These are phyloP conservation scores for Zonotrichia albicollis DNA, from an alignment of 2,797 vertebrate genomes.

Conservation along the genomic window DNA sequence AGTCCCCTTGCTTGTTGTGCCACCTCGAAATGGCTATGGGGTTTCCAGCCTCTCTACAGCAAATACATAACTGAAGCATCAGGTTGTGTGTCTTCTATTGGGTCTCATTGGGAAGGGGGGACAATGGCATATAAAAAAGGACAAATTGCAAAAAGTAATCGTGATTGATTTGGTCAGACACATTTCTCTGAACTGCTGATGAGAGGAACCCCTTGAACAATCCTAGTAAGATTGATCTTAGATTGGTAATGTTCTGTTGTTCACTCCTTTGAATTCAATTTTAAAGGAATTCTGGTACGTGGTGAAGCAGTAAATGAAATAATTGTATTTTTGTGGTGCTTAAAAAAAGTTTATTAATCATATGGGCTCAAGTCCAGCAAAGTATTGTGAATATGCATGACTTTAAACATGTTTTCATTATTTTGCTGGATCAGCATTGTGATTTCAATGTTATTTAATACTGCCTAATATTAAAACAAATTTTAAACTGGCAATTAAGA, in stretches of 20 bases:
- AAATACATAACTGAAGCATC: conserved; percentile 36
- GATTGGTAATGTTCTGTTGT: conserved; percentile 61
- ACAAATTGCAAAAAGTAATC: conserved; percentile 26
- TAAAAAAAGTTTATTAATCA: conserved; percentile 72
- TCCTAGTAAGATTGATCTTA: conserved; percentile 34
- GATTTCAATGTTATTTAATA: conserved; percentile 80
- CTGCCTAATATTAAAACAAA: conserved; percentile 78
- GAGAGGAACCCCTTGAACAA: conserved; percentile 55
- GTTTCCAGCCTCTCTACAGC: conserved; percentile 53
- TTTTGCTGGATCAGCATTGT: conserved; percentile 72
- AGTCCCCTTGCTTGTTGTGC: conserved; percentile 22
- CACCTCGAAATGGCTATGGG: conserved; percentile 20
- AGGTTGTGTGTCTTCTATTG: conserved; percentile 68
- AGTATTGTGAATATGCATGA: conserved; percentile 66
- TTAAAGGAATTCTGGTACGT: conserved; percentile 72
- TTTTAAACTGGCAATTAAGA: conserved; percentile 80
- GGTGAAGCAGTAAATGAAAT: conserved; percentile 70
- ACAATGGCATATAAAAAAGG: conserved; percentile 34
- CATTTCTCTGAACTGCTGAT: conserved; percentile 38
- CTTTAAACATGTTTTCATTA: conserved; percentile 64
- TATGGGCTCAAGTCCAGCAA: conserved; percentile 67
- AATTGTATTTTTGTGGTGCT: conserved; percentile 71
- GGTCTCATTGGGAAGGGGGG: conserved; percentile 46
- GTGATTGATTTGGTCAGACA: conserved; percentile 59
- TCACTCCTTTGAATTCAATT: conserved; percentile 69